phyloP scores from a whole-genome alignment of 2,113 vertebrate genomes.

The Rhadina sibilatrix region DNA sequence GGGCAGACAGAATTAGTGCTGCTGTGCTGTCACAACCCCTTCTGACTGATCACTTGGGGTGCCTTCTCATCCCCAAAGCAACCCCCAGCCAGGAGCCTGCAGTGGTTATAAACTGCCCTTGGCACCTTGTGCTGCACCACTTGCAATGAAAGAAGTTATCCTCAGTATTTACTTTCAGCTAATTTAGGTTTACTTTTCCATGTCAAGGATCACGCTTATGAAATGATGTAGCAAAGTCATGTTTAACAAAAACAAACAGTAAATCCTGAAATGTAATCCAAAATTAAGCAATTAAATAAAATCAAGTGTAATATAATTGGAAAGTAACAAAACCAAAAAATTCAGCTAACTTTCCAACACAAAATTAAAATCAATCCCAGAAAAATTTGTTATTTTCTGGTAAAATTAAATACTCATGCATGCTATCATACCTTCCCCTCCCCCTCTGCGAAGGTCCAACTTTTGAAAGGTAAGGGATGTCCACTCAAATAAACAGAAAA shows the following conservation, averaged over 20 bases:
- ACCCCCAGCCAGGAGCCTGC: not conserved
- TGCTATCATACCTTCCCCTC: not conserved
- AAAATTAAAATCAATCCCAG: not conserved
- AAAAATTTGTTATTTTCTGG: not conserved
- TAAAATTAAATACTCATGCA: not conserved
- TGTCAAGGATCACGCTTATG: not conserved
- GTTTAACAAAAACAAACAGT: slow-evolving; percentile 2
- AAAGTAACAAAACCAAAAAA: not conserved
- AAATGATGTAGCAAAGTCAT: not conserved
- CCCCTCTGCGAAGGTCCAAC: not conserved
- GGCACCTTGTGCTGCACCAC: not conserved
- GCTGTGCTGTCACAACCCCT: not conserved
- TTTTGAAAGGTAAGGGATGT: not conserved
- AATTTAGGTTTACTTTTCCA: not conserved
- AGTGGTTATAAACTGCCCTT: not conserved
- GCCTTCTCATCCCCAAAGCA: not conserved
- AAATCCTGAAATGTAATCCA: not conserved
- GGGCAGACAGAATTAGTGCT: not conserved
- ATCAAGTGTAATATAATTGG: not conserved
- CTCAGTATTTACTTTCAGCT: not conserved
- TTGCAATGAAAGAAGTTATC: not conserved
- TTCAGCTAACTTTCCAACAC: not conserved
- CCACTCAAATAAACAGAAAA: not conserved
- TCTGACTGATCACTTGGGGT: not conserved
- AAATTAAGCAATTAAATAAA: slow-evolving; percentile 13